Evolutionary conservation across 2,113 vertebrate genomes (phyloP).

Genomic region (Syngnathus typhle): DNA sequence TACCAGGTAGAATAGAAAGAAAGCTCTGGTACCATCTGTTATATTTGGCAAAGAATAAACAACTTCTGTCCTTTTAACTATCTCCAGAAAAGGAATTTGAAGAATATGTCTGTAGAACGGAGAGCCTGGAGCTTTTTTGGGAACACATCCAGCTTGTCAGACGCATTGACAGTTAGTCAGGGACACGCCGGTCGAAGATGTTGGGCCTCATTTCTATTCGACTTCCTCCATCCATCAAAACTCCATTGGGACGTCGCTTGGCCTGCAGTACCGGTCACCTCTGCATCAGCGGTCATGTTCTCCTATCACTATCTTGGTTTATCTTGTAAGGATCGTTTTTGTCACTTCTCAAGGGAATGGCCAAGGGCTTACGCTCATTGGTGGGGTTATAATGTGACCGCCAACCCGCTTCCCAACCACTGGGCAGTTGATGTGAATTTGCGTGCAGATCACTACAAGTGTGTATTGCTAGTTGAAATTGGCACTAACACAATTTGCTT

Average conservation of each 20-base stretch:
- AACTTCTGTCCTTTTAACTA: neutral
- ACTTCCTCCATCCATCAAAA: conserved; percentile 34
- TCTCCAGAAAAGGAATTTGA: conserved; percentile 3
- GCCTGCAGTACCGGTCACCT: conserved; percentile 15
- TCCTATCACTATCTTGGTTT: neutral
- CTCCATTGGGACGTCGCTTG: conserved; percentile 23
- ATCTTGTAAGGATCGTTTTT: neutral
- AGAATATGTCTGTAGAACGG: conserved; percentile 13
- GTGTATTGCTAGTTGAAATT: too few species aligned
- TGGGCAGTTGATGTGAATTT: too few species aligned
- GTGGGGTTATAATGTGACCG: too few species aligned
- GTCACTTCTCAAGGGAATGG: neutral
- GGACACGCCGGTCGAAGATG: conserved; percentile 25
- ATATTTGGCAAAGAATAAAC: conserved; percentile 21
- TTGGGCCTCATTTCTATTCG: conserved; percentile 43
- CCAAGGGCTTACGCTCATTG: neutral
- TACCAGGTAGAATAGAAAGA: conserved; percentile 8
- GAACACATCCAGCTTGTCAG: conserved; percentile 17
- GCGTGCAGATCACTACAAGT: too few species aligned
- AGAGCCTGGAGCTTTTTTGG: conserved; percentile 22
- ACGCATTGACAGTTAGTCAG: conserved; percentile 14
- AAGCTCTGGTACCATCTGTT: conserved; percentile 28
- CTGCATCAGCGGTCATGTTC: conserved; percentile 17
- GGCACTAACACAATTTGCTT: too few species aligned
- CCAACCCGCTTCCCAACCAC: too few species aligned